Base-by-base conservation (phyloP, 1,140 invertebrate genomes). In the Tetramorium simillimum region DNA sequence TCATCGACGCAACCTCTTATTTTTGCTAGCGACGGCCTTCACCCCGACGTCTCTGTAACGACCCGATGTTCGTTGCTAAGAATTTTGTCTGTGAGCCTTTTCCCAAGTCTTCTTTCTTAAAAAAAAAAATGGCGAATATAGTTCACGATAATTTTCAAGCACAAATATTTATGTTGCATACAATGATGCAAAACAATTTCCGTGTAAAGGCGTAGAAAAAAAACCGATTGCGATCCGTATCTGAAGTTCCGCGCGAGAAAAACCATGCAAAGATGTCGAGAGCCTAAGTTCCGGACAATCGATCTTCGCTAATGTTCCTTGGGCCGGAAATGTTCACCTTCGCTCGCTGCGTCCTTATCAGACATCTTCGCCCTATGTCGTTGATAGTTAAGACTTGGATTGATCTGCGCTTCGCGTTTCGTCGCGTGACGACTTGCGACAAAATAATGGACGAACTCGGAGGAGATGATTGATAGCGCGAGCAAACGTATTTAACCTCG, bases 1-100 rank as follows among this genome's bases (percentile, higher is more conserved):
- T 89, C 87, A 85, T 91, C 58, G 86, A 75, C 65, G 46, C 63
- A 84, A 87, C 51, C 72, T 82, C 58, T 88, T 85, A 73, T 78
- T 72, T 85, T 78, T 80, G 10, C 58, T 14, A 53, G 51, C 43
- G 58, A 56, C 40, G 40, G 43, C 40, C 37, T 87, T 90, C 49
- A 89, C 37, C 60, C 43, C 56, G 49, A 28, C n/a, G 88, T 72
- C 60, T 78, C 24, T 46, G 58, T 37, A 69, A 43, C 77, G 65
- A 33, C 63, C n/a, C 18, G 49, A 53, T 16, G 24, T 58, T 65
- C 33, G 24, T 18, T 21, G 43, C 3, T 9, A 18, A 73, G 33
- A 75, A 53, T 73, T 78, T 86, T 40, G n/a, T 33, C 4, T n/a
- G n/a, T 53, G 21, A 56, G 10, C 2, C 28, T 33, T 33, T 14